Evolutionary conservation across 2,888 invertebrate species (phyloP), one percentile per base, ranked within the genome.

Genomic region (Lepidochrysops patricia): DNA sequence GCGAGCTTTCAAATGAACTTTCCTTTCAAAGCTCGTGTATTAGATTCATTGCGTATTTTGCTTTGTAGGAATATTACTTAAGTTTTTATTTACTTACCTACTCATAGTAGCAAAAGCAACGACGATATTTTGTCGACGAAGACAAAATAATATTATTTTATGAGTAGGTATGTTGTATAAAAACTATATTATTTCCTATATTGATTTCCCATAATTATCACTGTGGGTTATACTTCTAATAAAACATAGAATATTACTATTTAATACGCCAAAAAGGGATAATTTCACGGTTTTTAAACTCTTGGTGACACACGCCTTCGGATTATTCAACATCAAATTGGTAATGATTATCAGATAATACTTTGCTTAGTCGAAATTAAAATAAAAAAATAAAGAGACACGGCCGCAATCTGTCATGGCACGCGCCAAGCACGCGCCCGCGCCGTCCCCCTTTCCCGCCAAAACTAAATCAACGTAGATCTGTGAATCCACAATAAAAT

Each of bases 381-480:
- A 67, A 69, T 67, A 71, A 67, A 67, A 67, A 62, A 61, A 72
- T 74, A 66, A 65, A 67, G 62, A 61, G 70, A 77, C 67, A 78
- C 76, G 78, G 75, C 76, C 63, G 74, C 73, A 77, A 81, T 80
- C 76, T 76, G 75, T 74, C 68, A 72, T 64, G 75, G 70, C 86
- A 86, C 88, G 84, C 80, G 88, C 62, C 60, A 29, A 75, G 34
- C 88, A 86, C 87, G 84, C 80, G 85, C 64, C 74, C 37, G 34
- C 34, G 34, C 34, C n/a, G 35, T 72, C 75, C 72, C 72, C 70
- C 68, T 66, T 60, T 67, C 71, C 74, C 77, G 80, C 80, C 80
- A 80, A 80, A 80, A 73, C 74, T 70, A 71, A 76, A 81, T 80
- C 77, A 76, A 75, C 68, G 67, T 82, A 79, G 77, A 70, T 52